Base-by-base conservation (phyloP, 2,113 vertebrate genomes). In the Tragulus kanchil region DNA sequence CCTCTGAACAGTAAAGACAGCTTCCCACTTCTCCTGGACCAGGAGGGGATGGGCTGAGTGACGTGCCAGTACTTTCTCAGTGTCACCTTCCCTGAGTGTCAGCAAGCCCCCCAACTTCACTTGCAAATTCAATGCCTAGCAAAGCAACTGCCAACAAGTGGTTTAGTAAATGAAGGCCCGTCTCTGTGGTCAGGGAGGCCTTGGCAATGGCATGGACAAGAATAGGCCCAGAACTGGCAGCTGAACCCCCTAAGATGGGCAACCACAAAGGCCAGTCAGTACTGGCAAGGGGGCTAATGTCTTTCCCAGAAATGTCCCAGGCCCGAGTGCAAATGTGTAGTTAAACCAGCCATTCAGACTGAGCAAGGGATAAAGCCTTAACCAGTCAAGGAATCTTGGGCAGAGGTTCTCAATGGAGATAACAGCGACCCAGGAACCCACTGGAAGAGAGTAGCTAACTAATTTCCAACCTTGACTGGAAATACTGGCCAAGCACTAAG, bases 1-100 rank as follows among this genome's bases (percentile, higher is more conserved):
- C 65, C 79, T 96, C 81, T 95, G 86, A 93, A 97, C 23, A 61
- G 25, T 58, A 54, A 52, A 97, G 91, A 96, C 11, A 52, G 94
- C n/a, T 86, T 58, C 84, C 85, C 36, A 67, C 61, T 88, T 88
- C 93, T 78, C 78, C 48, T 59, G 6, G 67, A 25, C 31, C 87
- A 4, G 3, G 71, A 83, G 28, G 58, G 31, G 85, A 67, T 56
- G 36, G 64, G 69, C 81, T 86, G 50, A 59, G 48, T 54, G 65
- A 92, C 54, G 69, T 78, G 82, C 54, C 56, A 81, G 36, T 59
- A 3, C 48, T 89, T 89, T 61, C 56, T 90, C 58, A 65, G 9
- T 26, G 83, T 79, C 45, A 15, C 42, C 28, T 82, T 95, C 56
- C 65, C 31, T 91, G 67, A 95, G 36, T 73, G 31, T 90, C 71